Percentiles rank a stretch among this genome's conserved stretches.
These are phyloP conservation scores for Dipodomys merriami DNA, from an alignment of 2,113 vertebrate genomes.

Conservation along the genomic window DNA sequence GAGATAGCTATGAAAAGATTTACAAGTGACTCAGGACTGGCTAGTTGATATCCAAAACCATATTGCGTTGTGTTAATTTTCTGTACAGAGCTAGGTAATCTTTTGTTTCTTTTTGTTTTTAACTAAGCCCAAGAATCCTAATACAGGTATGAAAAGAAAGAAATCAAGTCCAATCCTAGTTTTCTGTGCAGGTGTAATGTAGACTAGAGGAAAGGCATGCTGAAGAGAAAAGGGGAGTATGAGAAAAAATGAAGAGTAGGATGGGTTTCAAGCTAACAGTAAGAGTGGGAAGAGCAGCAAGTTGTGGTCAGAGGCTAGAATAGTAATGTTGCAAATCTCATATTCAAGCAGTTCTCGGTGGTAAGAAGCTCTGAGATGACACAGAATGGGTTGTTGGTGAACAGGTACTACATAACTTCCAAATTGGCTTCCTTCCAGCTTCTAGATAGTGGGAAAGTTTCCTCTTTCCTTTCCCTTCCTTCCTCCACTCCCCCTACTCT, in stretches of 20 bases:
- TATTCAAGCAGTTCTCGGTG: not conserved
- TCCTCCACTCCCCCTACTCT: too few relatives aligned
- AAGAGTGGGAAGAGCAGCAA: not conserved
- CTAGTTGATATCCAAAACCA: not conserved
- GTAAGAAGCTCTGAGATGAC: not conserved
- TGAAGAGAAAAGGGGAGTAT: not conserved
- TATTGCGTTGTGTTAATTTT: too few relatives aligned
- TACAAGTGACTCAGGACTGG: not conserved
- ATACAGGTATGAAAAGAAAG: not conserved
- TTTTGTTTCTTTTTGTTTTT: too few relatives aligned
- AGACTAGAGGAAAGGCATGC: not conserved
- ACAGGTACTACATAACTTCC: not conserved
- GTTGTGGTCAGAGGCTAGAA: not conserved
- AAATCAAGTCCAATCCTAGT: not conserved
- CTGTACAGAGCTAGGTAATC: not conserved
- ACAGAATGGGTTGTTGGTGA: not conserved
- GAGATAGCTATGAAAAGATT: not conserved
- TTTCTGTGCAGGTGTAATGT: not conserved
- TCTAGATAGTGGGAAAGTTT: not conserved
- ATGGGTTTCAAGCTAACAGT: not conserved
- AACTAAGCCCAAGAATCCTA: not conserved
- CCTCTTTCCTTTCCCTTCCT: too few relatives aligned
- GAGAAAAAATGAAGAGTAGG: too few relatives aligned
- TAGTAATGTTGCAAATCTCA: not conserved
- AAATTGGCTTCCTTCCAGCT: not conserved